Evolutionary conservation across 2,888 invertebrate genomes (phyloP).

Genomic region (Listrodromus nycthemerus): DNA sequence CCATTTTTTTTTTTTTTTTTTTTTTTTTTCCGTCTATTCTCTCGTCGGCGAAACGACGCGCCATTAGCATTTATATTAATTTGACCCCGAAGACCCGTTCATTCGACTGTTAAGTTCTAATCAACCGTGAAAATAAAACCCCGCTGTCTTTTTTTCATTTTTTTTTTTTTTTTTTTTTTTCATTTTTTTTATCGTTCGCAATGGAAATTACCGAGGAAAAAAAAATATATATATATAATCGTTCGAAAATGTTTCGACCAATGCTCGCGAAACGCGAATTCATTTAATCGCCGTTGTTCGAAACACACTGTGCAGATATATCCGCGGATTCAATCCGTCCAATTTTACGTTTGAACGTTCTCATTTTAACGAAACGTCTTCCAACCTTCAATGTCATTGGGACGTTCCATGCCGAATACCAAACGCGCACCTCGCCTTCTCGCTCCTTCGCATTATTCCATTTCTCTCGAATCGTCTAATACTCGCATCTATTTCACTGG

Average conservation of each 20-base stretch:
- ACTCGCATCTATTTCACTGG: slow-evolving; percentile 31
- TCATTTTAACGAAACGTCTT: background rate
- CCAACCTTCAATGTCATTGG: background rate
- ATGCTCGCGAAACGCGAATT: background rate
- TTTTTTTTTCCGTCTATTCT: background rate
- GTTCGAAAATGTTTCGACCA: background rate
- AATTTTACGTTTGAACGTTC: background rate
- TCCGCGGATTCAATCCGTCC: background rate
- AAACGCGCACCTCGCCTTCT: slow-evolving; percentile 11
- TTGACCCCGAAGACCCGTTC: slow-evolving; percentile 65
- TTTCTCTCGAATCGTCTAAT: slow-evolving; percentile 34
- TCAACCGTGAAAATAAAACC: slow-evolving; percentile 28
- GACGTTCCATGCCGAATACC: slow-evolving; percentile 1
- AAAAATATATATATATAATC: background rate
- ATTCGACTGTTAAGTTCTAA: slow-evolving; percentile 22
- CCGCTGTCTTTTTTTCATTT: background rate
- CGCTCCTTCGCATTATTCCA: slow-evolving; percentile 38
- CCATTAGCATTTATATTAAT: slow-evolving; percentile 77
- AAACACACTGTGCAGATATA: background rate
- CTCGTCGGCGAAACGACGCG: slow-evolving; percentile 52
- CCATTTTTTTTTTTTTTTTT: slow-evolving; percentile 26
- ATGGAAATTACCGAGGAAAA: background rate
- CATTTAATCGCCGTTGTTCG: background rate
- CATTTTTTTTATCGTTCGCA: background rate
- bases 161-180: background rate